Conservation (phyloP, 2,797 vertebrate genomes). For the Geotrypetes seraphini region DNA sequence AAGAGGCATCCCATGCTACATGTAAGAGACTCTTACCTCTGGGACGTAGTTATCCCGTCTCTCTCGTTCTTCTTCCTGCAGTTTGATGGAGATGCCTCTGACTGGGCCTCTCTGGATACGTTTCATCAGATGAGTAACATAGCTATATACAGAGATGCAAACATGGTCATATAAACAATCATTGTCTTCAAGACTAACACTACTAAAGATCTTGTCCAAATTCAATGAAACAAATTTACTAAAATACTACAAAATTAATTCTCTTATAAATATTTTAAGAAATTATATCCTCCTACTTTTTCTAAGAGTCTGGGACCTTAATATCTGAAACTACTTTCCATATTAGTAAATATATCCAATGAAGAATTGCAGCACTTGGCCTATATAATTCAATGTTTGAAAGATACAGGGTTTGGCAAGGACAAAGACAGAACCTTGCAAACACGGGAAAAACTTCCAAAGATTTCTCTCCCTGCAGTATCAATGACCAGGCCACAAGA, state of each 20-base stretch:
- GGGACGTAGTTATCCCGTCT: constrained; percentile 91
- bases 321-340: no score
- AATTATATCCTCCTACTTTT: no score
- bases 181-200: no score
- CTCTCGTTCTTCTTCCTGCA: constrained; percentile 93
- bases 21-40: constrained; percentile 54
- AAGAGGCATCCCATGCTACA: rapidly evolving
- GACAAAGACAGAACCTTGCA: constrained; percentile 30
- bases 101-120: constrained; percentile 88
- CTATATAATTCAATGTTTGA: no score
- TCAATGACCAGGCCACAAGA: constrained; percentile 40
- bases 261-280: no score
- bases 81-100: constrained; percentile 92
- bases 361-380: no score
- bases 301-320: no score
- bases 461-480: constrained; percentile 36
- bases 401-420: constrained; percentile 52
- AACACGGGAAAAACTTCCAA: constrained; percentile 57
- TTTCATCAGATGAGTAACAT: constrained; percentile 95
- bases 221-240: no score
- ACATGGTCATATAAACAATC: no score
- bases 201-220: no score
- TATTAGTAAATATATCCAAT: no score
- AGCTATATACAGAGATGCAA: constrained; percentile 52
- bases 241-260: no score